Evolutionary conservation across 2,113 vertebrate species (phyloP).

Genomic region (Recurvirostra avosetta): DNA sequence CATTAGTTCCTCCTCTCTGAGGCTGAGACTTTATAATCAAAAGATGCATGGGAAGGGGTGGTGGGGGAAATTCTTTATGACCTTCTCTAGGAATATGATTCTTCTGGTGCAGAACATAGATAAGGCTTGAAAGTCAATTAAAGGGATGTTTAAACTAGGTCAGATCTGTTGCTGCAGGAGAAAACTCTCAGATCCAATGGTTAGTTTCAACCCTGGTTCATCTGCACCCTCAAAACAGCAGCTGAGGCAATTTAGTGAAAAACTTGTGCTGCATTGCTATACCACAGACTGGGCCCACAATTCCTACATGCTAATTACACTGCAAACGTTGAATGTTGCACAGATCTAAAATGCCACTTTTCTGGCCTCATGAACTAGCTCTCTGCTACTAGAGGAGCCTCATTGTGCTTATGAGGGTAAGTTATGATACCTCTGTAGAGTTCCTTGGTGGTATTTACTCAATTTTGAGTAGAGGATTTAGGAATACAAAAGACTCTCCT

Average conservation of each 20-base stretch:
- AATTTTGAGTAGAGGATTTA: not conserved
- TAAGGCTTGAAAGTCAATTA: not conserved
- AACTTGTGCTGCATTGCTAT: not conserved
- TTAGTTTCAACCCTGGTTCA: not conserved
- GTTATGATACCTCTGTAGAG: not conserved
- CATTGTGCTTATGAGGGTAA: not conserved
- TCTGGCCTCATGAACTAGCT: not conserved
- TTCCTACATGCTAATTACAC: not conserved
- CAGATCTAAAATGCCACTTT: not conserved
- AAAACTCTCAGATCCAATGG: not conserved
- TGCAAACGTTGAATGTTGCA: not conserved
- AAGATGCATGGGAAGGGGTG: not conserved
- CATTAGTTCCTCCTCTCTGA: not conserved
- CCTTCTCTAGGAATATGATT: not conserved
- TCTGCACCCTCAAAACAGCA: not conserved
- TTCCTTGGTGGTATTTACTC: not conserved
- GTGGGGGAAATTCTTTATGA: not conserved
- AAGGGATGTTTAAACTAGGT: not conserved
- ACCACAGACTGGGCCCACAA: not conserved
- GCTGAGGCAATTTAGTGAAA: not conserved
- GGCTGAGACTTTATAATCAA: not conserved
- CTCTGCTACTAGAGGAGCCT: not conserved
- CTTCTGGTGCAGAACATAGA: not conserved
- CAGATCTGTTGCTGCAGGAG: not conserved
- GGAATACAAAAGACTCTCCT: not conserved